A percentile compares a stretch with the other conserved stretches of the same genome.
Conservation (phyloP, 2,113 vertebrate species). For the Meleagris gallopavo region DNA sequence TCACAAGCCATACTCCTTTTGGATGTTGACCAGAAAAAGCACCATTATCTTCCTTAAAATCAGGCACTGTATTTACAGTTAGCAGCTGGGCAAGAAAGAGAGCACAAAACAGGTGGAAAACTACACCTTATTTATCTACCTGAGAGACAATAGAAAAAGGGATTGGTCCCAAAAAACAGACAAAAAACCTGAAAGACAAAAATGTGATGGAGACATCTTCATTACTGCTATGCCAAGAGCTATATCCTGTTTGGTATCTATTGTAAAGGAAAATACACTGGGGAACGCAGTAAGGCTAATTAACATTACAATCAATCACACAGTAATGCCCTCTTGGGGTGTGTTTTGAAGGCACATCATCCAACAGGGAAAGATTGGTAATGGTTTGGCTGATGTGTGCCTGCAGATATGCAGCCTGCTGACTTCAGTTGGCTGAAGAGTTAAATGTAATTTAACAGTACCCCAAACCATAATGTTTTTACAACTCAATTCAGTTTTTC, state of each 20-base stretch:
- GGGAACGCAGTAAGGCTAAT: not conserved
- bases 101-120: not conserved
- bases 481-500: not conserved
- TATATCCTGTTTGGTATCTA: not conserved
- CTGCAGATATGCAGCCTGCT: rapidly evolving
- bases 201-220: not conserved
- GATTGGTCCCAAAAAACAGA: not conserved
- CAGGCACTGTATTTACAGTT: not conserved
- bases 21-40: not conserved
- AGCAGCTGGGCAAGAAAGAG: not conserved
- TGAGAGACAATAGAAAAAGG: not conserved
- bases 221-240: not conserved
- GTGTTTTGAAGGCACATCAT: not conserved
- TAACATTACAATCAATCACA: not conserved
- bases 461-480: not conserved
- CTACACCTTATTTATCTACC: not conserved
- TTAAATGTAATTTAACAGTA: not conserved
- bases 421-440: not conserved
- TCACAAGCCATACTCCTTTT: not conserved
- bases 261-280: not conserved
- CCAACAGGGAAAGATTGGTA: not conserved
- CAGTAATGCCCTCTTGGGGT: rapidly evolving
- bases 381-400: not conserved
- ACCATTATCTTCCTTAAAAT: not conserved
- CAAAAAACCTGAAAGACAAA: not conserved